Evolutionary conservation across 2,888 invertebrate genomes (phyloP).

Genomic region (Copidosoma aretas): DNA sequence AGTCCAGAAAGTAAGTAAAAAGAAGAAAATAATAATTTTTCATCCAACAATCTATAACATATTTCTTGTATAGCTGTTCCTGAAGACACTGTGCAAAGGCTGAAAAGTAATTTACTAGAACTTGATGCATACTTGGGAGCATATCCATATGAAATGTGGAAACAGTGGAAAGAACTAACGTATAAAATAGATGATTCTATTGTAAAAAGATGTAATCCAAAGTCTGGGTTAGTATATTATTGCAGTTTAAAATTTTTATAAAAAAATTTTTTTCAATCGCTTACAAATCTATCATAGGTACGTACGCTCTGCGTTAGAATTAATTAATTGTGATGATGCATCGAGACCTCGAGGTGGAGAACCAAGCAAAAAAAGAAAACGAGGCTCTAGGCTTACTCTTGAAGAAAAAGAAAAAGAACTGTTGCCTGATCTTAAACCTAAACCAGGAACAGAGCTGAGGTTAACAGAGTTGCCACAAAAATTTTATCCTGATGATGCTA

Average conservation of each 20-base stretch:
- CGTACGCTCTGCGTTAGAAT: slow-evolving; percentile 81
- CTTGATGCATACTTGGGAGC: slow-evolving; percentile 84
- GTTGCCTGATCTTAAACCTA: slow-evolving; percentile 82
- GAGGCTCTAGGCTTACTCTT: slow-evolving; percentile 63
- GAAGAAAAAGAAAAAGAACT: slow-evolving; percentile 75
- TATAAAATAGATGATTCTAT: slow-evolving; percentile 63
- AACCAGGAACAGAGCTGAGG: slow-evolving; percentile 80
- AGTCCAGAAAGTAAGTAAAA: slow-evolving; percentile 61
- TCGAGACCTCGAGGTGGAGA: slow-evolving; percentile 71
- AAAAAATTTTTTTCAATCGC: background rate
- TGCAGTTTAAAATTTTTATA: slow-evolving; percentile 19
- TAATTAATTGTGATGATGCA: slow-evolving; percentile 75
- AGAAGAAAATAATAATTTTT: slow-evolving; percentile 20
- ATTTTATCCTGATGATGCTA: slow-evolving; percentile 78
- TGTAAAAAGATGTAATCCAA: slow-evolving; percentile 72
- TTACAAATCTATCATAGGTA: slow-evolving; percentile 50
- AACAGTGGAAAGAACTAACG: slow-evolving; percentile 83
- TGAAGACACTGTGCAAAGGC: slow-evolving; percentile 70
- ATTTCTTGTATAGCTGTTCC: slow-evolving; percentile 63
- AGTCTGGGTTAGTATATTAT: slow-evolving; percentile 66
- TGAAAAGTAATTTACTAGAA: slow-evolving; percentile 73
- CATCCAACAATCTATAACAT: background rate
- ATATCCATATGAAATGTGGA: slow-evolving; percentile 89
- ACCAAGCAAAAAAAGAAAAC: slow-evolving; percentile 55
- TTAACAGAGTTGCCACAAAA: slow-evolving; percentile 79